Evolutionary conservation across 2,113 vertebrate genomes (phyloP), one percentile per base, ranked within the genome.

Genomic region (Notiomystis cincta): DNA sequence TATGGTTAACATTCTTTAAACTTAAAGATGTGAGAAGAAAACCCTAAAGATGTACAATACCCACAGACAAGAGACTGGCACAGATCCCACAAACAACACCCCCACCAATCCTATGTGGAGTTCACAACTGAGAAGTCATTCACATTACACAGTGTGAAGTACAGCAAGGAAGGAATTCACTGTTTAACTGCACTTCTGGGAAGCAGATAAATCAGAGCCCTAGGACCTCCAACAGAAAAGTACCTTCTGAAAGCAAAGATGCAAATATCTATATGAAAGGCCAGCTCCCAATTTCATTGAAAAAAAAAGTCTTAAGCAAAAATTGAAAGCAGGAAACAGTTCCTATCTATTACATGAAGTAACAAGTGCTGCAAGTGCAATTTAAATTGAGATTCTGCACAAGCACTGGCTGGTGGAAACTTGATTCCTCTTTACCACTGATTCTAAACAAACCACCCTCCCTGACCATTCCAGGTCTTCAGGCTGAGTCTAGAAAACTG

Each of bases 301-400:
- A 54, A 53, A 71, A 73, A 38, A 27, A 9, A 53, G 2, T 44
- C 37, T 82, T 33, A 47, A 85, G 40, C 3, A 4, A 90, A 82
- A 76, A 31, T 3, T 27, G 16, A 60, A 93, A 78, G 70, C 22
- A 25, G 16, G 18, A 13, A 76, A 31, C 9, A 54, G 19, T 18
- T 73, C 12, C 12, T 51, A 21, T 31, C 28, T 44, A 25, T 56
- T 51, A 10, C 1, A 67, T 11, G 7, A 91, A 72, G 45, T 44
- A 51, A 62, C 9, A 82, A 58, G 6, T 12, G n/a, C 31, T 73
- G 18, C 50, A 87, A 76, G 28, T 5, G 40, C 18, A 35, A 83
- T 24, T 65, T 57, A 61, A 86, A 33, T 0, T 45, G 37, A 66
- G n/a, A 80, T 23, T 60, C 48, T 13, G 15, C 0, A 0, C 1